These are phyloP conservation scores for Huso huso DNA, from an alignment of 2,797 vertebrate species.

Conservation along the genomic window DNA sequence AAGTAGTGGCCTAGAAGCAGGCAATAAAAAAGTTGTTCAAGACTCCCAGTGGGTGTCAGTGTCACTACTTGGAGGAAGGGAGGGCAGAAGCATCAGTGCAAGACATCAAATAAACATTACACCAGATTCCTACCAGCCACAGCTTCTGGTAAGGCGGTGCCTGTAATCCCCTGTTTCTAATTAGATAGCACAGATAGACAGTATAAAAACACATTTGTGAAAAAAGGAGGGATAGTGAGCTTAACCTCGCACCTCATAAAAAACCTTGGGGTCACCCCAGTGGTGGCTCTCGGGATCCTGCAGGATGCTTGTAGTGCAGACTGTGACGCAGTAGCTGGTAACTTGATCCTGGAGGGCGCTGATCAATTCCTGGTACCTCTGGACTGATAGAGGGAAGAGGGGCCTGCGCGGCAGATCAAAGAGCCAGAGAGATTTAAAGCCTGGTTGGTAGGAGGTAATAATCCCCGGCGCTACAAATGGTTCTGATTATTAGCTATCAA, in stretches of 20 bases:
- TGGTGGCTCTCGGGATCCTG: conserved; percentile 89
- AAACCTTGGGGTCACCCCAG: conserved; percentile 85
- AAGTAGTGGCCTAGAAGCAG: no score
- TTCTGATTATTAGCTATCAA: conserved; percentile 55
- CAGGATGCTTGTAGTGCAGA: conserved; percentile 80
- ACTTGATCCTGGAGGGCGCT: conserved; percentile 71
- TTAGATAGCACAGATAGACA: no score
- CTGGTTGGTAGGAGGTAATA: conserved; percentile 47
- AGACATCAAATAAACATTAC: no score
- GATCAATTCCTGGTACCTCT: conserved; percentile 74
- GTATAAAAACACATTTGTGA: no score
- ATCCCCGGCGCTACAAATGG: conserved; percentile 41
- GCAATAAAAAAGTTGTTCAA: no score
- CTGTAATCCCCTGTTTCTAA: no score
- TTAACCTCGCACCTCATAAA: conserved; percentile 79
- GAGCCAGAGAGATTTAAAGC: conserved; percentile 37
- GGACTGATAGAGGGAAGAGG: conserved; percentile 72
- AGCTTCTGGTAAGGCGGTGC: no score
- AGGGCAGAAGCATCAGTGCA: no score
- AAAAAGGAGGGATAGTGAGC: no score
- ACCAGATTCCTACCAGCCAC: no score
- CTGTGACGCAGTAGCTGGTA: conserved; percentile 75
- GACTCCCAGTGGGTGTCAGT: no score
- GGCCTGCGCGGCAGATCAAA: conserved; percentile 50
- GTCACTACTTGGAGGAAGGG: no score